Evolutionary conservation across 2,113 vertebrate genomes (phyloP).

Genomic region (Grallaria varia): DNA sequence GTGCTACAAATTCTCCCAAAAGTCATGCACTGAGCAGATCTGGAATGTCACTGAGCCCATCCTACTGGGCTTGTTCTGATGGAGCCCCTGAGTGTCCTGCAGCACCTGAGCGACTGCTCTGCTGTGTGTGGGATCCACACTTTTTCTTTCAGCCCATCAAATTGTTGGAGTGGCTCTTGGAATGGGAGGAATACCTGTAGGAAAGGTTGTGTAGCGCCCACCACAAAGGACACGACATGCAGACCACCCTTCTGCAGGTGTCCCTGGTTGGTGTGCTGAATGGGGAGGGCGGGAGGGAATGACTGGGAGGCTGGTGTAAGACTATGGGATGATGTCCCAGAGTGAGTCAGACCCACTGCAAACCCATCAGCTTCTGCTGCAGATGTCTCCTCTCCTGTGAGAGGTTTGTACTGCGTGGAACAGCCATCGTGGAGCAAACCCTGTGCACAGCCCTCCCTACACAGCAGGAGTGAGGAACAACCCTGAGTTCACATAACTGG

Average conservation of each 20-base stretch:
- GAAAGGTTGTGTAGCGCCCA: background rate
- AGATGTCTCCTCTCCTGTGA: rapidly evolving
- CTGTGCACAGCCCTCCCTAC: background rate
- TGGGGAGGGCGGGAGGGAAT: background rate
- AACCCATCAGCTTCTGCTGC: background rate
- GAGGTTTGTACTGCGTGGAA: rapidly evolving
- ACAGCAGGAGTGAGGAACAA: rapidly evolving
- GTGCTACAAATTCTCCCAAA: background rate
- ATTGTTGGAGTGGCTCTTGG: background rate
- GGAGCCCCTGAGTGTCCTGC: background rate
- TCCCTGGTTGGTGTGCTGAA: background rate
- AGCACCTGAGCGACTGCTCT: background rate
- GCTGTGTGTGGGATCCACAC: rapidly evolving
- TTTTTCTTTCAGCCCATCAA: background rate
- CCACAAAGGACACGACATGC: rapidly evolving
- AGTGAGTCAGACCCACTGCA: background rate
- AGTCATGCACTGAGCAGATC: background rate
- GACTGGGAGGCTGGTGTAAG: background rate
- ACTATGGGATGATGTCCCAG: background rate
- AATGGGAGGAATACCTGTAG: background rate
- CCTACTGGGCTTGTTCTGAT: rapidly evolving
- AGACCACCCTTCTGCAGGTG: background rate
- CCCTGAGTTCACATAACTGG: rapidly evolving
- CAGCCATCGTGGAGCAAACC: background rate
- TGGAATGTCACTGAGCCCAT: rapidly evolving